phyloP scores from a whole-genome alignment of 1,140 invertebrate genomes.

The Diorhabda sublineata region DNA sequence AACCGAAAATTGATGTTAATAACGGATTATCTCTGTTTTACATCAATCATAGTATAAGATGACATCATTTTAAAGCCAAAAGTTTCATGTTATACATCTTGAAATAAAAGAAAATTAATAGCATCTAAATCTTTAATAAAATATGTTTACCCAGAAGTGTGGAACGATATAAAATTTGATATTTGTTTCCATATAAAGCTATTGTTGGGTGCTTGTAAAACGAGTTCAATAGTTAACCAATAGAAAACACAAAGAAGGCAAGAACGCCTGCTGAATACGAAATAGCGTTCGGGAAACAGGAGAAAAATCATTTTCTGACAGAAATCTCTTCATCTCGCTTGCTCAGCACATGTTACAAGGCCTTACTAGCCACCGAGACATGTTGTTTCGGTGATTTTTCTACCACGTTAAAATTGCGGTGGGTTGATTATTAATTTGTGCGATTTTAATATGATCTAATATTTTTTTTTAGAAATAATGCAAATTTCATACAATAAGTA shows the following conservation, averaged over 20 bases:
- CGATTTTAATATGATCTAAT: too few species aligned
- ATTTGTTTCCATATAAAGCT: slow-evolving; percentile 23
- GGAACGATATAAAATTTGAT: slow-evolving; percentile 26
- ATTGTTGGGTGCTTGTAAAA: slow-evolving; percentile 14
- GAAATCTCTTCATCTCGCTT: slow-evolving; percentile 25
- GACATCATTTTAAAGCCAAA: too few species aligned
- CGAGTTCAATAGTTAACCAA: slow-evolving; percentile 24
- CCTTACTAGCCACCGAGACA: slow-evolving; percentile 10
- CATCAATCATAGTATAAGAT: background rate
- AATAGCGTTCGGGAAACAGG: slow-evolving; percentile 15
- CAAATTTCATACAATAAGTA: too few species aligned
- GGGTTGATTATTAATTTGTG: too few species aligned
- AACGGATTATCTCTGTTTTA: background rate
- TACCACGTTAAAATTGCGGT: too few species aligned
- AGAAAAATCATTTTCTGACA: slow-evolving; percentile 22
- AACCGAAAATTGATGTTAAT: background rate
- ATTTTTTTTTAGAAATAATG: too few species aligned
- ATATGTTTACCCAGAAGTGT: background rate
- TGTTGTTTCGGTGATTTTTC: slow-evolving; percentile 9
- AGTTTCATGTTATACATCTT: too few species aligned
- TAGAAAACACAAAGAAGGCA: slow-evolving; percentile 17
- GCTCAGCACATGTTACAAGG: slow-evolving; percentile 22
- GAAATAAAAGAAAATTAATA: too few species aligned
- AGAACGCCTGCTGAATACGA: slow-evolving; percentile 21
- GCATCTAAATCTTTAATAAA: too few species aligned